Conservation (phyloP, 2,888 invertebrate species). For the Microplitis deprimator region DNA sequence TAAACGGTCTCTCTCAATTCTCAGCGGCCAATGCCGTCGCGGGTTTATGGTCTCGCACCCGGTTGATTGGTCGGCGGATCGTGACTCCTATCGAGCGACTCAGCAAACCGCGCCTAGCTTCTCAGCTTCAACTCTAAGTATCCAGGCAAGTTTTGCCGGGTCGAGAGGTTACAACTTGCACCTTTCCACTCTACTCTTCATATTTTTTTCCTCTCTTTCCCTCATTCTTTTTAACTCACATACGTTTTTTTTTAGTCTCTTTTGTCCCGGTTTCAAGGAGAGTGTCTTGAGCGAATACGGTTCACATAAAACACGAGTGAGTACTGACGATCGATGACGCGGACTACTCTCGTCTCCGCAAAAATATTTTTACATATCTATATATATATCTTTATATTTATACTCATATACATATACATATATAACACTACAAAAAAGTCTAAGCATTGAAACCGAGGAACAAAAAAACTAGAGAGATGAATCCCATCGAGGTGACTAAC, state of each 20-base stretch:
- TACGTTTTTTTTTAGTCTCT: background rate
- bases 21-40: slow-evolving; percentile 64
- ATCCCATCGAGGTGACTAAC: slow-evolving; percentile 17
- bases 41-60: slow-evolving; percentile 59
- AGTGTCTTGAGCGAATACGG: background rate
- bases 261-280: background rate
- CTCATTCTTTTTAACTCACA: background rate
- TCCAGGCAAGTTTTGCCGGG: slow-evolving; percentile 8
- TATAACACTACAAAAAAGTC: background rate
- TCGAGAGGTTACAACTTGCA: slow-evolving; percentile 14
- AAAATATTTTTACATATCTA: too few relatives aligned
- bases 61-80: slow-evolving; percentile 64
- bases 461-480: background rate
- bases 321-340: slow-evolving; percentile 10
- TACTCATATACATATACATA: too few relatives aligned
- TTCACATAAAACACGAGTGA: background rate
- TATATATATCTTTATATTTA: too few relatives aligned
- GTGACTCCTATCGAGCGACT: slow-evolving; percentile 68
- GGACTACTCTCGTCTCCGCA: background rate
- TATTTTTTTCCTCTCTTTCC: background rate
- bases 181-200: background rate
- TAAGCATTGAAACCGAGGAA: background rate
- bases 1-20: slow-evolving; percentile 27
- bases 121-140: slow-evolving; percentile 8
- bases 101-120: slow-evolving; percentile 67